These are phyloP conservation scores for Ennomos quercinarius DNA, from an alignment of 2,888 invertebrate species.

Conservation along the genomic window DNA sequence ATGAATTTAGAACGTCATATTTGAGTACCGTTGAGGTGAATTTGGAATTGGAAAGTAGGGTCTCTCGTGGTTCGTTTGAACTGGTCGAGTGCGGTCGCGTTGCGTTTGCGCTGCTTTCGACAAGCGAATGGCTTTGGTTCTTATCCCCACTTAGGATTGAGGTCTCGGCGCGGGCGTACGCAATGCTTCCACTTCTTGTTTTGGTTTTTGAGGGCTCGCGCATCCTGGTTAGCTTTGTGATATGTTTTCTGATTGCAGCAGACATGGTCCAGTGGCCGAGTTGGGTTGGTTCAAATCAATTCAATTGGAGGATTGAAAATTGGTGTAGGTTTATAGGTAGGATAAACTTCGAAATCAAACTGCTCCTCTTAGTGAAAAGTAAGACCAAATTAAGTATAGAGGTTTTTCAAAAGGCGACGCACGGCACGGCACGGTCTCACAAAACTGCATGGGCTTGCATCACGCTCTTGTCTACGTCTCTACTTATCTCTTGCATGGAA, in stretches of 20 bases:
- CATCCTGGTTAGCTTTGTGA: constrained; percentile 34
- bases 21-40: constrained; percentile 18
- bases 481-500: no score
- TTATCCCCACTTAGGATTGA: constrained; percentile 40
- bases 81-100: constrained; percentile 22
- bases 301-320: no score
- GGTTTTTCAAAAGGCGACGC: no score
- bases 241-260: neutral
- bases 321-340: no score
- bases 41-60: constrained; percentile 31
- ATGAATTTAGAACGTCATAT: constrained; percentile 33
- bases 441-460: no score
- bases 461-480: no score
- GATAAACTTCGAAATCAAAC: no score
- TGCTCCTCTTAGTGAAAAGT: no score
- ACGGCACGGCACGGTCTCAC: no score
- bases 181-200: constrained; percentile 36
- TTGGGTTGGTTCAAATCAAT: no score
- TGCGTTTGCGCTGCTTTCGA: constrained; percentile 35
- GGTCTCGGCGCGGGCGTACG: constrained; percentile 35
- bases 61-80: constrained; percentile 29
- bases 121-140: constrained; percentile 19
- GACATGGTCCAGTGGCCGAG: no score
- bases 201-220: constrained; percentile 41
- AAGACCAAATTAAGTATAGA: no score